Evolutionary conservation across 1,140 invertebrate genomes (phyloP), one percentile per base, ranked within the genome.

Genomic region (Rhyzopertha dominica): DNA sequence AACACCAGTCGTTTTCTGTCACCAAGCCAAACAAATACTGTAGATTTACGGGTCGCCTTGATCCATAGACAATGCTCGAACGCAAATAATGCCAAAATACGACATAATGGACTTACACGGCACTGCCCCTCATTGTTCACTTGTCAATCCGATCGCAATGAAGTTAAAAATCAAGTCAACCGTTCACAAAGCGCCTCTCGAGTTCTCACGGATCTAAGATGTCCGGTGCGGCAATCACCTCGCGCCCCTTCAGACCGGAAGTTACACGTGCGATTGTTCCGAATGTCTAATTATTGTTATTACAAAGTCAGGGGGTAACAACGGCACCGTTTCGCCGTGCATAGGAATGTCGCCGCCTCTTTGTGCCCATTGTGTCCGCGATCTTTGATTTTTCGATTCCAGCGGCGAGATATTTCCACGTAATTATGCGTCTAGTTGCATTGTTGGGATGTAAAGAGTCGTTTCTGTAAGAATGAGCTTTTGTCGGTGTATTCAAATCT

Each of bases 131-230:
- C 39, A 47, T 40, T 47, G 36, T 12, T 41, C 34, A 47, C 41
- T 34, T 32, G 37, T 47, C 44, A 47, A 40, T 41, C 38, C n/a
- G 28, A 17, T 37, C 36, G 34, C 34, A 39, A 36, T 14, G 17
- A 14, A 39, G 29, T 46, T 46, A 14, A 46, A 46, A 38, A 38
- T 46, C 37, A 46, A 46, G 37, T 23, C 22, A 39, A 46, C 37
- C 34, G 29, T 36, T 10, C 10, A 2, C n/a, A 31, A 43, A 35
- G 14, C 10, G 9, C 18, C 17, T 12, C 14, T 41, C 12, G 10
- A 14, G 12, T 41, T 41, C 39, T 31, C 39, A 41, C 39, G 39
- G 31, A 19, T 41, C 12, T 41, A 29, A 30, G 39, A 41, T 41
- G 28, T 9, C 36, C 25, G 14, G 9, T 41, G n/a, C 2, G n/a